phyloP scores from a whole-genome alignment of 2,113 vertebrate genomes.

The Felis chaus region DNA sequence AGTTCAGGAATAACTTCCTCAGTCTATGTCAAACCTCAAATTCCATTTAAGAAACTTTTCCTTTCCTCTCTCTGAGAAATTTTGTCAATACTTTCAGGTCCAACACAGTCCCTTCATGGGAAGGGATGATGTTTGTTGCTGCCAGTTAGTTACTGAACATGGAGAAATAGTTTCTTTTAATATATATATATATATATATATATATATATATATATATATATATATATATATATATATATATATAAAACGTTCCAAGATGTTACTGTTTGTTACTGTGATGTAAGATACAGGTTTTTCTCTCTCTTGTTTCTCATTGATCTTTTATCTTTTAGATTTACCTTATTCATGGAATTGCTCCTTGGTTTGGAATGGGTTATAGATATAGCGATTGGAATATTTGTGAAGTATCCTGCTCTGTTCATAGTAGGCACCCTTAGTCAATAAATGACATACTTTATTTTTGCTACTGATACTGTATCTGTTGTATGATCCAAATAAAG shows the following conservation, averaged over 20 bases:
- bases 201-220: too few species aligned
- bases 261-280: neutral
- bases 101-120: neutral
- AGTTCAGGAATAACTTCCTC: neutral
- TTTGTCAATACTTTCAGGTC: neutral
- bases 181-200: neutral
- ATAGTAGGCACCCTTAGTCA: neutral
- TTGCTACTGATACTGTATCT: neutral
- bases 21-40: neutral
- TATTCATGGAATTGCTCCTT: neutral
- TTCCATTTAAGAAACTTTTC: neutral
- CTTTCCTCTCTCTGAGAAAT: neutral
- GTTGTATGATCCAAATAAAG: neutral
- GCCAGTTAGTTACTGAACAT: neutral
- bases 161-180: neutral
- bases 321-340: neutral
- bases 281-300: neutral
- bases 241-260: neutral
- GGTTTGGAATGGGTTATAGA: neutral
- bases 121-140: neutral
- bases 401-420: neutral
- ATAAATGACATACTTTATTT: neutral
- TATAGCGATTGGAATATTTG: neutral
- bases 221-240: neutral
- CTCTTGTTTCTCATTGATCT: neutral